Conservation (phyloP, 2,113 vertebrate species). For the Elachura formosa region DNA sequence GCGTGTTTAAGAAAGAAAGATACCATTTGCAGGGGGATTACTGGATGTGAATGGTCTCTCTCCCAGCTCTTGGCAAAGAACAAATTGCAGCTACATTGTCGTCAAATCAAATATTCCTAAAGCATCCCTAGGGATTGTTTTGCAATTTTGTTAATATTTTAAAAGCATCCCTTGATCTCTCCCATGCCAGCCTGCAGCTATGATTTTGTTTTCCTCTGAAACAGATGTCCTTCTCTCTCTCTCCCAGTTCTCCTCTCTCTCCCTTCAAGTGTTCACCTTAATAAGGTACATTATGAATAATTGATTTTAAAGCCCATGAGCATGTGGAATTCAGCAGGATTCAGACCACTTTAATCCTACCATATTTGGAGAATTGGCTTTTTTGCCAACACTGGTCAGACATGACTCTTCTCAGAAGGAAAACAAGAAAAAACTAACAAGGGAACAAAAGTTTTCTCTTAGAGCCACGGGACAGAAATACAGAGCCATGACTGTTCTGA, state of each 20-base stretch:
- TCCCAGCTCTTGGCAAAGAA: not conserved
- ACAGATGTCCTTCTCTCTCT: not conserved
- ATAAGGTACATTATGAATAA: not conserved
- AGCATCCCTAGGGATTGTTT: slow-evolving; percentile 16
- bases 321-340: not conserved
- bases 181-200: not conserved
- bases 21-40: slow-evolving; percentile 25
- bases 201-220: not conserved
- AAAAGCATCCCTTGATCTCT: slow-evolving; percentile 56
- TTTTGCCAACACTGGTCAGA: not conserved
- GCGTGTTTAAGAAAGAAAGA: slow-evolving; percentile 26
- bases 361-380: not conserved
- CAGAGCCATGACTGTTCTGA: not conserved
- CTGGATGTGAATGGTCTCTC: not conserved
- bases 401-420: not conserved
- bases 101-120: slow-evolving; percentile 39
- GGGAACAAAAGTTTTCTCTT: not conserved
- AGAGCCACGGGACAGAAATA: not conserved
- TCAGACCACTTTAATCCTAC: not conserved
- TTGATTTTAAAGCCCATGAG: not conserved
- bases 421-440: not conserved
- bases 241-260: not conserved
- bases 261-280: not conserved
- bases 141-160: slow-evolving; percentile 55
- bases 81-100: not conserved